A percentile compares a stretch with the other conserved stretches of the same genome.
These are phyloP conservation scores for Erpobdella octoculata DNA, from an alignment of 2,888 invertebrate genomes.

Conservation along the genomic window DNA sequence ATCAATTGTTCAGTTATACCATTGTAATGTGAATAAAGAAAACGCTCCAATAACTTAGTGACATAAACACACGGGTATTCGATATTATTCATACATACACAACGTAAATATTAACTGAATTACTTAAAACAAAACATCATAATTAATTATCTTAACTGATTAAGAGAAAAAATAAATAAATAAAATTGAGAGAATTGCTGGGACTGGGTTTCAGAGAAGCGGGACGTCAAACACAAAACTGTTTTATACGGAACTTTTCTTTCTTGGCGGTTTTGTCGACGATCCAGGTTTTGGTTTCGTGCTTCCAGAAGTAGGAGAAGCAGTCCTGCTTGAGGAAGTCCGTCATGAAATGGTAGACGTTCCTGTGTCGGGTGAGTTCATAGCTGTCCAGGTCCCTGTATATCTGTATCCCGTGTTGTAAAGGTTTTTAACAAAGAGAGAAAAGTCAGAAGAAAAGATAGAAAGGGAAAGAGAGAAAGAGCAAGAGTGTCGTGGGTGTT, in stretches of 20 bases:
- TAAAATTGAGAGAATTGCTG: background rate
- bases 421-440: background rate
- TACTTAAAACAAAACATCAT: background rate
- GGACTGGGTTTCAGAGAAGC: slow-evolving; percentile 26
- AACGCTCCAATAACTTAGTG: background rate
- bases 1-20: background rate
- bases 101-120: background rate
- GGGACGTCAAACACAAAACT: slow-evolving; percentile 35
- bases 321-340: slow-evolving; percentile 33
- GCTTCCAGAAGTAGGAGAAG: slow-evolving; percentile 31
- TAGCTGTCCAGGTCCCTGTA: slow-evolving; percentile 31
- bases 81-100: background rate
- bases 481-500: background rate
- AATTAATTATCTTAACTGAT: background rate
- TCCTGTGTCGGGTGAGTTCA: slow-evolving; percentile 19
- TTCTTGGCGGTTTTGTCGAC: slow-evolving; percentile 30
- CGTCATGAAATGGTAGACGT: slow-evolving; percentile 30
- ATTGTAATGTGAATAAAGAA: background rate
- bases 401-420: slow-evolving; percentile 14
- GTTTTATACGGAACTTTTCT: slow-evolving; percentile 32
- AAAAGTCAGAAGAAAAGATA: background rate
- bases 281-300: slow-evolving; percentile 30
- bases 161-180: background rate
- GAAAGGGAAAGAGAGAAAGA: background rate
- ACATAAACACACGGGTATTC: background rate